These are phyloP conservation scores for Zaprionus ghesquierei DNA, from an alignment of 1,140 invertebrate genomes.

Conservation along the genomic window DNA sequence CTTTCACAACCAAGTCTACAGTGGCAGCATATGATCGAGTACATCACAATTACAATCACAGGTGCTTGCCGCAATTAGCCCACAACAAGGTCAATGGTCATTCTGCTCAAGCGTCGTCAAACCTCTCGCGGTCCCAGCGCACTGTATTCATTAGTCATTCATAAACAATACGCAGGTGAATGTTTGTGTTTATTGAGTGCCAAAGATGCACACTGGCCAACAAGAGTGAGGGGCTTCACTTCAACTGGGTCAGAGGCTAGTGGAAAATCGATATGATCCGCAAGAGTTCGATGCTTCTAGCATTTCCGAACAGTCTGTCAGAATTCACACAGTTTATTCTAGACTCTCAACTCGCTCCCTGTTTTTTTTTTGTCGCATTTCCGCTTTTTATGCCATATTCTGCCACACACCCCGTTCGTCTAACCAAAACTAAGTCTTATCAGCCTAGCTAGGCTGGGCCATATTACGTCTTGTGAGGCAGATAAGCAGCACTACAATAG, in stretches of 20 bases:
- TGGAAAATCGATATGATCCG: conserved; percentile 40
- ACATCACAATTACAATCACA: conserved; percentile 35
- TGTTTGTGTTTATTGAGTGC: conserved; percentile 18
- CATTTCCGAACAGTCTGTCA: neutral
- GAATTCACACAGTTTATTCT: neutral
- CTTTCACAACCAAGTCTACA: neutral
- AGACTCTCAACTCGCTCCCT: neutral
- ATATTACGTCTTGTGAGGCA: conserved; percentile 38
- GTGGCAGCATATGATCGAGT: conserved; percentile 23
- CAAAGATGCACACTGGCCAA: conserved; percentile 23
- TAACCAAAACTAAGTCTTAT: conserved; percentile 38
- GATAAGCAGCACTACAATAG: conserved; percentile 27
- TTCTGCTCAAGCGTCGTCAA: conserved; percentile 6
- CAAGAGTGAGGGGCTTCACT: conserved; percentile 15
- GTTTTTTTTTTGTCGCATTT: conserved; percentile 50
- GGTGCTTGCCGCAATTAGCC: conserved; percentile 52
- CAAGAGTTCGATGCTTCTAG: neutral
- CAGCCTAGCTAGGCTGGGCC: conserved; percentile 18
- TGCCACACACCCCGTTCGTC: conserved; percentile 22
- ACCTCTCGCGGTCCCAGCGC: conserved; percentile 9
- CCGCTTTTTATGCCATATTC: conserved; percentile 40
- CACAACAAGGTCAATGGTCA: conserved; percentile 68
- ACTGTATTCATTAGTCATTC: conserved; percentile 58
- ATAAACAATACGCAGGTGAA: conserved; percentile 25
- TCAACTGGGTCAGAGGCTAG: neutral